Evolutionary conservation across 2,797 vertebrate species (phyloP), one percentile per base, ranked within the genome.

Genomic region (Trachops cirrhosus): DNA sequence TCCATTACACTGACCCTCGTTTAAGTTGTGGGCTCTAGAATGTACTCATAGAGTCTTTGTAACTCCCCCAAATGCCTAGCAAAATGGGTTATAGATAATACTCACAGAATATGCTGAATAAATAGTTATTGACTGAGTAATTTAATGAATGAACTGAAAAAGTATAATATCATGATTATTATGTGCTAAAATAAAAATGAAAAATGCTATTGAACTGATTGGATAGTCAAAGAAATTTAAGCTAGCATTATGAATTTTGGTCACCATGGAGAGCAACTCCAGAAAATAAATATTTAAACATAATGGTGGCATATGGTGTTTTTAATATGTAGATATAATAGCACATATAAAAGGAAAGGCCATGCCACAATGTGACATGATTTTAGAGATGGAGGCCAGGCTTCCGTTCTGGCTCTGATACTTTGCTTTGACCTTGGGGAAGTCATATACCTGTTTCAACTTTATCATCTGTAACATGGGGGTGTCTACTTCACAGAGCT

Each of bases 251-350:
- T 62, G 34, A 92, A 89, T 83, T 83, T 70, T 54, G 46, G 16
- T 93, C 21, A 89, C 5, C 7, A 15, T 1, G 6, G 15, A 57
- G 87, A 78, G 22, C 39, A 44, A 89, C 19, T 82, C 3, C 54
- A 90, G 68, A 46, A 97, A 74, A 82, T 6, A 89, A 91, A 73
- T 44, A 2, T 85, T 91, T 80, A 94, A 90, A 89, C 24, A 34
- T 71, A 84, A 75, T 3, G 83, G n/a, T 29, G 74, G 68, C 2
- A 62, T 14, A 22, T 10, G 26, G 11, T 14, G 6, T 24, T n/a
- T 62, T 78, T 94, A 64, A 44, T 67, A 18, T 39, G 9, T 24
- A 89, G 71, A 93, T 48, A 26, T 1, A 44, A 41, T 67, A 74
- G 24, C 1, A 2, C 12, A 7, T 24, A 2, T 26, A 83, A 34